A percentile compares a stretch with the other conserved stretches of the same genome.
These are phyloP conservation scores for Melitaea athalia DNA, from an alignment of 2,888 invertebrate genomes.

Conservation along the genomic window DNA sequence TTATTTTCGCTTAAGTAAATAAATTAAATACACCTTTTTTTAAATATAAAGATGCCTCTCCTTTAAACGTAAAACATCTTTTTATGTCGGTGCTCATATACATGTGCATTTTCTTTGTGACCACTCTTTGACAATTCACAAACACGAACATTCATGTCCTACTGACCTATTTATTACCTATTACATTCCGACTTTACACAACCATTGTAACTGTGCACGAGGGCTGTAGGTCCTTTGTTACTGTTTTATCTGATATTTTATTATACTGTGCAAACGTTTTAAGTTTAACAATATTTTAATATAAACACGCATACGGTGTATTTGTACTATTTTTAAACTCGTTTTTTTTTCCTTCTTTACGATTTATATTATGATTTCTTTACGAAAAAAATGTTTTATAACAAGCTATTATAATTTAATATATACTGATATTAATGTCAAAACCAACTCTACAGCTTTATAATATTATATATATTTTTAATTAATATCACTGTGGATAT, in stretches of 20 bases:
- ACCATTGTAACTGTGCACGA: neutral
- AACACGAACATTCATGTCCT: conserved; percentile 43
- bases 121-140: conserved; percentile 29
- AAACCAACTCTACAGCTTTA: too few relatives aligned
- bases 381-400: too few relatives aligned
- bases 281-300: neutral
- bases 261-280: neutral
- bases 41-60: neutral
- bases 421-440: too few relatives aligned
- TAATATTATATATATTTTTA: too few relatives aligned
- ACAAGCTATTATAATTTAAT: too few relatives aligned
- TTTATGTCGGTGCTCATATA: neutral
- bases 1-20: too few relatives aligned
- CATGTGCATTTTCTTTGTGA: conserved; percentile 2
- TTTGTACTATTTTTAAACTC: too few relatives aligned
- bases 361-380: too few relatives aligned
- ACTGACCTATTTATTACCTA: conserved; percentile 55
- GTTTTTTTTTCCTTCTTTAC: too few relatives aligned
- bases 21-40: too few relatives aligned
- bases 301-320: too few relatives aligned
- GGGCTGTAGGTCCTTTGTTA: neutral
- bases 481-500: too few relatives aligned
- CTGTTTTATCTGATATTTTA: neutral
- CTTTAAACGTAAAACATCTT: neutral
- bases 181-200: neutral